These are phyloP conservation scores for Thymelicus lineola DNA, from an alignment of 2,888 invertebrate species.

Conservation along the genomic window DNA sequence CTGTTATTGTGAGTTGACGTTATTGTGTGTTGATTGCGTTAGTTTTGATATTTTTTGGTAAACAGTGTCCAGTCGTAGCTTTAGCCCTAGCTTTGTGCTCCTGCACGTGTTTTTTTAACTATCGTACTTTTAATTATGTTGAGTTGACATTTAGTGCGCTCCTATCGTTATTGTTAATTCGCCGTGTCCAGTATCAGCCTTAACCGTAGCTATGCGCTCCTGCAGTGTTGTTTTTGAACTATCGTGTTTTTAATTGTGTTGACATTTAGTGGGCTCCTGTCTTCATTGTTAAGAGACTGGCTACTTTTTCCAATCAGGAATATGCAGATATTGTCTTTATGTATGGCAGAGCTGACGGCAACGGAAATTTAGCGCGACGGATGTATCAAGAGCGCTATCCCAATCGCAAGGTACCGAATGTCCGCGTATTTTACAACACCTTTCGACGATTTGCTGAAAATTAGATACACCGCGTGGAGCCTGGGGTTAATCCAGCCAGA, in stretches of 20 bases:
- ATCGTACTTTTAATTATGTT: not conserved
- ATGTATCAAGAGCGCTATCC: slow-evolving; percentile 23
- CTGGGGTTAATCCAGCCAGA: slow-evolving; percentile 37
- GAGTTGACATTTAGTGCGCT: slow-evolving; percentile 2
- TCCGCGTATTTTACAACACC: too few species aligned
- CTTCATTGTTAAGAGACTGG: not conserved
- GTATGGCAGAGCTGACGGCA: too few species aligned
- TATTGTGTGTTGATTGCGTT: not conserved
- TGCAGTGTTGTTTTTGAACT: too few species aligned
- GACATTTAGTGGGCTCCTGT: not conserved
- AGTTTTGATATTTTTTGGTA: not conserved
- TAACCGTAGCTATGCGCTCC: too few species aligned
- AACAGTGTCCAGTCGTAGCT: slow-evolving; percentile 16
- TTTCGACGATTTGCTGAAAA: too few species aligned
- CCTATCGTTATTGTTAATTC: not conserved
- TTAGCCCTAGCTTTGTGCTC: too few species aligned
- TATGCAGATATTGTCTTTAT: slow-evolving; percentile 15
- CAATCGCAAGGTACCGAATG: slow-evolving; percentile 17
- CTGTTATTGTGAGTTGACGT: too few species aligned
- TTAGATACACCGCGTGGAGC: slow-evolving; percentile 11
- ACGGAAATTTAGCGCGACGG: slow-evolving; percentile 1
- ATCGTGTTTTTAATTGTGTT: too few species aligned
- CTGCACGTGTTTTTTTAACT: not conserved
- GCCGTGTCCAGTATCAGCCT: too few species aligned
- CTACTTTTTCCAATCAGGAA: slow-evolving; percentile 19